Evolutionary conservation across 2,113 vertebrate genomes (phyloP).

Genomic region (Ptychochromis oligacanthus): DNA sequence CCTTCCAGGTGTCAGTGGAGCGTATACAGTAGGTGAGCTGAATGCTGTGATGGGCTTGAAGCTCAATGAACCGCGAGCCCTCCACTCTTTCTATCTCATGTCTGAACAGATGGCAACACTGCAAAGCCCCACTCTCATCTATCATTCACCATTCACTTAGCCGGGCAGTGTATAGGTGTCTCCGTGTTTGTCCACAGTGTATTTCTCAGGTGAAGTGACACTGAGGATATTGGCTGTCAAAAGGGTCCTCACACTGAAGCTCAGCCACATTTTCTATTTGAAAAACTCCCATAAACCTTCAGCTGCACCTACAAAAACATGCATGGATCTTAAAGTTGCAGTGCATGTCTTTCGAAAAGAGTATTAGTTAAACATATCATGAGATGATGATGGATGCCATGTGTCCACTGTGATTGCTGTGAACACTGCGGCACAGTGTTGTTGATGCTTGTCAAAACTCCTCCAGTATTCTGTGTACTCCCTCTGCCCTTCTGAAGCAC

Average conservation of each 20-base stretch:
- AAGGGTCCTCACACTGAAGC: neutral
- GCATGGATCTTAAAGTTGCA: neutral
- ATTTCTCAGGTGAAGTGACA: constrained; percentile 26
- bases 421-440: constrained; percentile 19
- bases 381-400: constrained; percentile 50
- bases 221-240: constrained; percentile 33
- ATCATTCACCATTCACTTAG: constrained; percentile 61
- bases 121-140: constrained; percentile 40
- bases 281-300: neutral
- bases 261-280: constrained; percentile 11
- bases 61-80: constrained; percentile 54
- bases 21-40: constrained; percentile 46
- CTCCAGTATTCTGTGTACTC: constrained; percentile 24
- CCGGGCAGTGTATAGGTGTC: constrained; percentile 8
- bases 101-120: constrained; percentile 63
- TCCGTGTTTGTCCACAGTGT: constrained; percentile 18
- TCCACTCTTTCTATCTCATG: constrained; percentile 45
- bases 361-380: constrained; percentile 7
- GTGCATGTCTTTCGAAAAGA: constrained; percentile 15
- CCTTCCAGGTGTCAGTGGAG: constrained; percentile 48
- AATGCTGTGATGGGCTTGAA: constrained; percentile 43
- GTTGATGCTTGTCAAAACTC: constrained; percentile 58
- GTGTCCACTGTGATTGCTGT: constrained; percentile 48
- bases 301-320: neutral
- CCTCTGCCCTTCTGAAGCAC: constrained; percentile 29